Conservation (phyloP, 2,888 invertebrate species). For the Dicyrtomina minuta region DNA sequence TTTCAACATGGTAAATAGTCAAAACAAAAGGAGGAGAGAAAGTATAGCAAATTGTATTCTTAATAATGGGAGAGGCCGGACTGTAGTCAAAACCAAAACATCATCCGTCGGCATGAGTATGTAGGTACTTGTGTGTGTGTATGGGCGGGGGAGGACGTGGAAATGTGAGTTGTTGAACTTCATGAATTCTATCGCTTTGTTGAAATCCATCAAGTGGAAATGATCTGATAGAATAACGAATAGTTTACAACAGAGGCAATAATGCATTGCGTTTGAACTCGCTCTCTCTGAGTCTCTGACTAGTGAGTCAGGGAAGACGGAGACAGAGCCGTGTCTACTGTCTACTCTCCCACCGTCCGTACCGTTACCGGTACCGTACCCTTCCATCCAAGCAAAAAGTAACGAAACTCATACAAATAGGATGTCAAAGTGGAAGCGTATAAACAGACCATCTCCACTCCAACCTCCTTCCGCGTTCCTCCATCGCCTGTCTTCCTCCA, state of each 20-base stretch:
- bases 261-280: no score
- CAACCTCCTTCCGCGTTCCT: no score
- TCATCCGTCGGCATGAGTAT: neutral
- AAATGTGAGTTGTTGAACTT: neutral
- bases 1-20: no score
- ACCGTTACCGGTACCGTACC: neutral
- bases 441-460: no score
- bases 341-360: neutral
- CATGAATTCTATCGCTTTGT: conserved; percentile 19
- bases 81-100: neutral
- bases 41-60: neutral
- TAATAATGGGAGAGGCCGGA: neutral
- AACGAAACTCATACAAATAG: no score
- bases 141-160: neutral
- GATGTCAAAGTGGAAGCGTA: no score
- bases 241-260: neutral
- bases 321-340: neutral
- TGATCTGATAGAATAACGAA: conserved; percentile 12
- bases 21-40: no score
- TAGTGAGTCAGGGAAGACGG: no score
- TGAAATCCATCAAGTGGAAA: conserved; percentile 16
- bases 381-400: no score
- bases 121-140: neutral
- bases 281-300: no score
- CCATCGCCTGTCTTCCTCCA: no score